Base-by-base conservation (phyloP, 1,140 invertebrate genomes). In the Atta cephalotes region DNA sequence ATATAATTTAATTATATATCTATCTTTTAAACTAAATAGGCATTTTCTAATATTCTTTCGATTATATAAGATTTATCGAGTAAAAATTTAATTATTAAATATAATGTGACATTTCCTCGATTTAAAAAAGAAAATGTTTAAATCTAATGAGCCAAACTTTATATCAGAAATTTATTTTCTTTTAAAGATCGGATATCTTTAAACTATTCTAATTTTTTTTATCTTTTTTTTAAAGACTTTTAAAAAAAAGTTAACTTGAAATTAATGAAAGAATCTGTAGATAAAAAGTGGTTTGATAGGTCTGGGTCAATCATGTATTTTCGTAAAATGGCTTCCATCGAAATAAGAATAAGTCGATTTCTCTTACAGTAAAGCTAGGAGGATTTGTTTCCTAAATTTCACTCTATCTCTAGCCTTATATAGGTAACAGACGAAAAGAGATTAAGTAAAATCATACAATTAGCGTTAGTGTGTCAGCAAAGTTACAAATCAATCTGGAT, bases 401-500 rank as follows among this genome's bases (percentile, higher is more conserved):
- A 78, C 18, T 1, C 39, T 21, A 28, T 0, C 16, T 9, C 31
- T 58, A 45, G n/a, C 9, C 12, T 66, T 78, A 21, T 9, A 21
- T 5, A 21, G 45, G 28, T 39, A 14, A 25, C 35, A 72, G 6
- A 66, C 21, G 60, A 14, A 74, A 51, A 16, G 9, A 45, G 39
- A 84, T 74, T 35, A 45, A 53, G 12, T 25, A 25, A 62, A 77
- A 72, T 58, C 62, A 70, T 21, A 28, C 78, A 87, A 87, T 79
- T 65, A 79, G 51, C 49, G 63, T 72, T 72, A 63, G 31, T 25
- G 12, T 16, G 56, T 14, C 53, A 14, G 9, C 45, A 14, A n/a
- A 49, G 6, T 56, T n/a, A 49, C 86, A 70, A 87, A 88, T 85
- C 86, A 79, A 88, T 85, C 53, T n/a, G 7, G 12, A 80, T 80